These are phyloP conservation scores for Drosophila prolongata DNA, from an alignment of 2,888 invertebrate species.

Conservation along the genomic window DNA sequence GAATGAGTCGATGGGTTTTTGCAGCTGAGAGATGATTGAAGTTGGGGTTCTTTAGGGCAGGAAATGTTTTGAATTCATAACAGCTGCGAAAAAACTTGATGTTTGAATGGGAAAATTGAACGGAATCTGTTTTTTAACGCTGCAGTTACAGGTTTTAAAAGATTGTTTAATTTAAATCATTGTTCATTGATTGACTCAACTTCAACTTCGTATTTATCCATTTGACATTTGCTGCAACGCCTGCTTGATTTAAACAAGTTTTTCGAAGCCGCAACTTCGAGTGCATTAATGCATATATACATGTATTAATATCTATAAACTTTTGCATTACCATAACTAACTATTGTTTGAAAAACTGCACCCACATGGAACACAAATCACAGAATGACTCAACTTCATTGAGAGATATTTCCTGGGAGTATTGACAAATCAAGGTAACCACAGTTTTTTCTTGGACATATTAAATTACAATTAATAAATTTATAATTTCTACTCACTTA, in stretches of 20 bases:
- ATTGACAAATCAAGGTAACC: slow-evolving; percentile 3
- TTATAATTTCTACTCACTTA: slow-evolving; percentile 90
- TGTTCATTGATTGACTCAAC: no score
- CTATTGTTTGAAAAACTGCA: slow-evolving; percentile 30
- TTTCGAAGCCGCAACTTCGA: slow-evolving; percentile 11
- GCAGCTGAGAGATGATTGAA: slow-evolving; percentile 12
- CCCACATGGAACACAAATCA: slow-evolving; percentile 23
- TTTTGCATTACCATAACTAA: slow-evolving; percentile 34
- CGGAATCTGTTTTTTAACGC: slow-evolving; percentile 9
- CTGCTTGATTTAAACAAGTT: slow-evolving; percentile 35
- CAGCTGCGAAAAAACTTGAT: slow-evolving; percentile 17
- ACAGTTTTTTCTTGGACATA: background rate
- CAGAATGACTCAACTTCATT: slow-evolving; percentile 14
- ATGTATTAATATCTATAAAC: slow-evolving; percentile 14
- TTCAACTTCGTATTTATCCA: background rate
- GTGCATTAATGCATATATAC: slow-evolving; percentile 16
- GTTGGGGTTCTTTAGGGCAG: slow-evolving; percentile 8
- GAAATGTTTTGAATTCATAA: slow-evolving; percentile 22
- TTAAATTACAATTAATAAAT: background rate
- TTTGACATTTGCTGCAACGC: slow-evolving; percentile 52
- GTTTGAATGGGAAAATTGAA: slow-evolving; percentile 6
- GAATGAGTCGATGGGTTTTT: slow-evolving; percentile 2
- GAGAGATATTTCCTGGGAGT: background rate
- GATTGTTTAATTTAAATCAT: no score
- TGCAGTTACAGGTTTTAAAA: slow-evolving; percentile 5